phyloP scores from a whole-genome alignment of 2,113 vertebrate genomes.

The Ancistrus triradiatus region DNA sequence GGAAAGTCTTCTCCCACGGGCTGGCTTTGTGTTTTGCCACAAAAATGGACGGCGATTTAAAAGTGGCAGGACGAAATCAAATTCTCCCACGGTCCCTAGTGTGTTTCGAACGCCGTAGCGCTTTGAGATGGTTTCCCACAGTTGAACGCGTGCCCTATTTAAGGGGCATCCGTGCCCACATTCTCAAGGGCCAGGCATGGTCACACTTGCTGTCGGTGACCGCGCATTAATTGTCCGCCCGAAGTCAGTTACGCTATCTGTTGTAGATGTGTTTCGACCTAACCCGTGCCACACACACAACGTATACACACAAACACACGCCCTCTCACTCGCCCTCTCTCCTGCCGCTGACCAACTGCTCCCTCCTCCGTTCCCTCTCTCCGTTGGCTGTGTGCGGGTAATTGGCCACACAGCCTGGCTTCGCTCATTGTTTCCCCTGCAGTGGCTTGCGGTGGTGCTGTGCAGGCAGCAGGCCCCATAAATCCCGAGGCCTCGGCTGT shows the following conservation, averaged over 20 bases:
- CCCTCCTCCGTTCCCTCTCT: constrained; percentile 19
- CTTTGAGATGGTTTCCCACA: constrained; percentile 10
- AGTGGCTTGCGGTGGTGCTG: constrained; percentile 62
- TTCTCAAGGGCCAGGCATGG: constrained; percentile 23
- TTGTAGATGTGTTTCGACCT: constrained; percentile 35
- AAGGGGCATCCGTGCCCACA: constrained; percentile 11
- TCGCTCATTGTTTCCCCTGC: constrained; percentile 64
- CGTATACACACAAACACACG: constrained; percentile 43
- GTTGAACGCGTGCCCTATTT: constrained; percentile 3
- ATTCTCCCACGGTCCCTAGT: constrained; percentile 7
- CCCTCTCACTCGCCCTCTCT: constrained; percentile 10
- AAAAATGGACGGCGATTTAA: not conserved
- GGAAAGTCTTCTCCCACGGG: not conserved
- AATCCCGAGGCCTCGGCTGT: constrained; percentile 62
- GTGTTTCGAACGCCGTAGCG: constrained; percentile 11
- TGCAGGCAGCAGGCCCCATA: constrained; percentile 64
- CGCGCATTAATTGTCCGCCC: constrained; percentile 7
- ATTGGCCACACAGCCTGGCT: constrained; percentile 62
- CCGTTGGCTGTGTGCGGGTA: constrained; percentile 51
- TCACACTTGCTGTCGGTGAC: constrained; percentile 20
- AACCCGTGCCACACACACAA: constrained; percentile 27
- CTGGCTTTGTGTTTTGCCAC: constrained; percentile 3
- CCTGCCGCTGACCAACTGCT: constrained; percentile 16
- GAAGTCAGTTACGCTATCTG: constrained; percentile 29
- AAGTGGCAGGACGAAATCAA: not conserved